phyloP scores from a whole-genome alignment of 2,797 vertebrate species.

The Hypotaenidia philippensis region DNA sequence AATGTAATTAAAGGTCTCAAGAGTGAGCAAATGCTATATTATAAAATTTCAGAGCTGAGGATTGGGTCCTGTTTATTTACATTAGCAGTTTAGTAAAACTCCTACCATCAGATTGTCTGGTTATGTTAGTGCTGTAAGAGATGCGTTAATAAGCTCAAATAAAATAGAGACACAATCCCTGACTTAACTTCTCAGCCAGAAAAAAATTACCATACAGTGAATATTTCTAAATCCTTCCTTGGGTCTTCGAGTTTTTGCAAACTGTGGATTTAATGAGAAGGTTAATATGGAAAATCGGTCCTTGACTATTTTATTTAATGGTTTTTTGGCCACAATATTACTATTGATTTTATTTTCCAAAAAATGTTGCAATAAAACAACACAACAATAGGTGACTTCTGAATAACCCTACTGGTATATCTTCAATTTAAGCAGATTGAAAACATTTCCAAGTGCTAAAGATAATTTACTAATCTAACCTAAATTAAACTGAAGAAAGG shows the following conservation, averaged over 20 bases:
- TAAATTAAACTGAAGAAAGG: not conserved
- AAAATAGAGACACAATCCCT: not conserved
- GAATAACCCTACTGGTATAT: not conserved
- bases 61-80: not conserved
- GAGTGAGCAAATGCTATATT: not conserved
- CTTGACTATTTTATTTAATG: not conserved
- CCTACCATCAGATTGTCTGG: not conserved
- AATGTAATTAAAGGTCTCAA: constrained; percentile 10
- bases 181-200: not conserved
- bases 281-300: not conserved
- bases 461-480: not conserved
- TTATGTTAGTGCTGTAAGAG: not conserved
- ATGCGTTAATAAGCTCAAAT: not conserved
- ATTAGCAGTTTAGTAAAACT: not conserved
- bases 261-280: not conserved
- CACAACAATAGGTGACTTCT: not conserved
- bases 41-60: not conserved
- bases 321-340: not conserved
- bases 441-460: not conserved
- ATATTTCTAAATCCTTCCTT: not conserved
- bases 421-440: not conserved
- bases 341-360: not conserved
- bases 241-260: not conserved
- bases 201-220: not conserved
- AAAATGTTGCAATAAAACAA: not conserved